phyloP scores from a whole-genome alignment of 2,113 vertebrate genomes.

The Xenopus borealis region DNA sequence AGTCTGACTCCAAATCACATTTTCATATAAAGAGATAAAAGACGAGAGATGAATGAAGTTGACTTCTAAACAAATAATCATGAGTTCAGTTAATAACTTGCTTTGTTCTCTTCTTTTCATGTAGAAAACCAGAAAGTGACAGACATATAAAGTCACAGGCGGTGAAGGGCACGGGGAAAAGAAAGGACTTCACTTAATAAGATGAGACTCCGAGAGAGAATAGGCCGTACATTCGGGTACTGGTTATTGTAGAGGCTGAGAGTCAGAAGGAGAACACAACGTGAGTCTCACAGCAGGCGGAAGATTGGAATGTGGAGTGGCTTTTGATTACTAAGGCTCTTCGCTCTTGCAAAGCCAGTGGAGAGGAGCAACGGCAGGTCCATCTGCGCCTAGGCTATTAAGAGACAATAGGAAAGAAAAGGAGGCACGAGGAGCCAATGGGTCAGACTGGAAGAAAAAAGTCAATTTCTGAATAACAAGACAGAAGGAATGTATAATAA shows the following conservation, averaged over 20 bases:
- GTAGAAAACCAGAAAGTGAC: conserved; percentile 1
- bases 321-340: conserved; percentile 17
- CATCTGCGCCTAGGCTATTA: conserved; percentile 26
- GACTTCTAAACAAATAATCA: too few species aligned
- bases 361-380: conserved; percentile 3
- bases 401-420: conserved; percentile 14
- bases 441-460: neutral
- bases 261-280: neutral
- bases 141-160: conserved; percentile 22
- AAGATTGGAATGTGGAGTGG: conserved; percentile 15
- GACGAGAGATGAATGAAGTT: too few species aligned
- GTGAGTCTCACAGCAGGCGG: neutral
- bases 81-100: too few species aligned
- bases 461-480: too few species aligned
- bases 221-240: neutral
- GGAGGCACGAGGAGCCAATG: neutral
- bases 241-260: neutral
- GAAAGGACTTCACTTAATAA: neutral
- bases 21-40: too few species aligned
- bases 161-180: neutral
- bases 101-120: too few species aligned
- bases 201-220: conserved; percentile 5
- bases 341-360: conserved; percentile 1
- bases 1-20: too few species aligned
- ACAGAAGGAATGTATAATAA: too few species aligned